Percentiles rank a stretch among this genome's conserved stretches.
These are phyloP conservation scores for Chondrosia reniformis DNA, from an alignment of 37 sponge, comb jelly and placozoan species.

Conservation along the genomic window DNA sequence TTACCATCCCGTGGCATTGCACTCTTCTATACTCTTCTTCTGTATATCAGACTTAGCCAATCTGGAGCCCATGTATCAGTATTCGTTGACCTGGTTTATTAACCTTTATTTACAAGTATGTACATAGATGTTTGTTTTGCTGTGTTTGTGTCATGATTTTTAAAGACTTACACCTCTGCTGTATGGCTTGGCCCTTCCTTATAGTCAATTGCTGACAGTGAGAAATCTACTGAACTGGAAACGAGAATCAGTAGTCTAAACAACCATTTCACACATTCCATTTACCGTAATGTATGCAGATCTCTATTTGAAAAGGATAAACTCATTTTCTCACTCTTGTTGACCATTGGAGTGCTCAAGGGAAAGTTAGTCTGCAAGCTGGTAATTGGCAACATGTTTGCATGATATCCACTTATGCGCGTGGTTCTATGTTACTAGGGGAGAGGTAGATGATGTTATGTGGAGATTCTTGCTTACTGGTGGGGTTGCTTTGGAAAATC, in stretches of 20 bases:
- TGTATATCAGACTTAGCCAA: constrained; percentile 95
- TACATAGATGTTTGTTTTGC: neutral
- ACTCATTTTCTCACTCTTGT: constrained; percentile 90
- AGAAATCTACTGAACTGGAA: constrained; percentile 68
- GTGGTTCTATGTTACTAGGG: constrained; percentile 27
- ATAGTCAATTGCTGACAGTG: constrained; percentile 89
- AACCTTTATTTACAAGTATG: constrained; percentile 84
- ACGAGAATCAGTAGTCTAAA: constrained; percentile 87
- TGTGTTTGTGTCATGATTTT: neutral
- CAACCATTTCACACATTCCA: constrained; percentile 94
- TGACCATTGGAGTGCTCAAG: constrained; percentile 86
- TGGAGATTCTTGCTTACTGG: constrained; percentile 99
- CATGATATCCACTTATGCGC: neutral
- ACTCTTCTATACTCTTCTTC: constrained; percentile 96
- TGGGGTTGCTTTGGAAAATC: constrained; percentile 98
- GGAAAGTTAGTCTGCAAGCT: constrained; percentile 37
- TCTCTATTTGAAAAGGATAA: constrained; percentile 99
- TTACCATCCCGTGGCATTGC: constrained; percentile 91
- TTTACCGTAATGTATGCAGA: constrained; percentile 97
- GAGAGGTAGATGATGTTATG: constrained; percentile 81
- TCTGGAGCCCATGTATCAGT: constrained; percentile 99
- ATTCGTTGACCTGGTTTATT: constrained; percentile 94
- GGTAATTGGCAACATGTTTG: neutral
- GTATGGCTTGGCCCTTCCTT: neutral
- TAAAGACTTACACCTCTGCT: neutral